Evolutionary conservation across 1,140 invertebrate species (phyloP).

Genomic region (Stratiolaelaps scimitus): DNA sequence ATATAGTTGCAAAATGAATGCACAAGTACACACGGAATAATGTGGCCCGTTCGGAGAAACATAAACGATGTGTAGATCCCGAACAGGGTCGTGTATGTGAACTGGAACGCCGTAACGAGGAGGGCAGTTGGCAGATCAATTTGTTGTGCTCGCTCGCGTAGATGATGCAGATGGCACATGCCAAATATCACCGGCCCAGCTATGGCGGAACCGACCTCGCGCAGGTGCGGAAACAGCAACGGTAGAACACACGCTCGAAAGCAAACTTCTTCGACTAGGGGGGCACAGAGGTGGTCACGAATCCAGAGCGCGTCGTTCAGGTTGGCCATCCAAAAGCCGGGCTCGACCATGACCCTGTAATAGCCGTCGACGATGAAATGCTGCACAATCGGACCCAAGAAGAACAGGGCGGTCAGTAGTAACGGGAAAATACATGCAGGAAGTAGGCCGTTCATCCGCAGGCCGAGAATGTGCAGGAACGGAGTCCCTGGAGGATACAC

Average conservation of each 20-base stretch:
- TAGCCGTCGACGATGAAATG: conserved; percentile 18
- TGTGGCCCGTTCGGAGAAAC: conserved; percentile 11
- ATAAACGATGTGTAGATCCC: conserved; percentile 20
- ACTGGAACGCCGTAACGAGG: conserved; percentile 4
- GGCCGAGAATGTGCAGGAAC: conserved; percentile 9
- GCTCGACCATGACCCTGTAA: conserved; percentile 6
- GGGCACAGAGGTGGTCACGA: conserved; percentile 24
- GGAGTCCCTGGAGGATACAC: background rate
- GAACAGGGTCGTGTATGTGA: conserved; percentile 17
- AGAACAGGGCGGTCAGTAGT: background rate
- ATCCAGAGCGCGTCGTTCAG: conserved; percentile 4
- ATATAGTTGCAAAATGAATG: conserved; percentile 26
- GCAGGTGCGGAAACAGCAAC: conserved; percentile 10
- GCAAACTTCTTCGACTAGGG: conserved; percentile 17
- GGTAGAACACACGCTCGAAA: conserved; percentile 18
- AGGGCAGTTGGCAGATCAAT: background rate
- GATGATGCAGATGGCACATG: conserved; percentile 9
- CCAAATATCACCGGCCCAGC: conserved; percentile 11
- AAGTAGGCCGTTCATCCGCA: background rate
- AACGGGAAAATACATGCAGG: background rate
- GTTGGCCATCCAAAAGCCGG: conserved; percentile 10
- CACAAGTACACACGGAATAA: conserved; percentile 15
- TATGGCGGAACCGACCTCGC: conserved; percentile 2
- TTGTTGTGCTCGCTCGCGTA: background rate
- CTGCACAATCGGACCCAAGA: background rate